Conservation (phyloP, 2,888 invertebrate species). For the Himalopsyche japonica region DNA sequence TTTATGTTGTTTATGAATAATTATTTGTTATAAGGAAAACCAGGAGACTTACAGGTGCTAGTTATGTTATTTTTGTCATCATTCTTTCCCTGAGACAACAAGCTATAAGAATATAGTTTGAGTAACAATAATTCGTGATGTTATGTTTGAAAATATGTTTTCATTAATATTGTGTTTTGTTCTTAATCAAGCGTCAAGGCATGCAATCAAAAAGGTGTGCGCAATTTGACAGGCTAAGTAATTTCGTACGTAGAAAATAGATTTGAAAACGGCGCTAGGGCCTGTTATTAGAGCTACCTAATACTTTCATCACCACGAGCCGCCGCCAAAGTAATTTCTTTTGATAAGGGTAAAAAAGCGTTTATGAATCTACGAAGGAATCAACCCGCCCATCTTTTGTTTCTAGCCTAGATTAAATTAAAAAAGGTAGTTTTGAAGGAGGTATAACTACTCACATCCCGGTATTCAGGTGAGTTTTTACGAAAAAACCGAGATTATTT, state of each 20-base stretch:
- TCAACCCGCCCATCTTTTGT: conserved; percentile 26
- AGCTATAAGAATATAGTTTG: too few species aligned
- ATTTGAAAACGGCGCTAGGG: conserved; percentile 14
- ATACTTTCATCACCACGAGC: conserved; percentile 39
- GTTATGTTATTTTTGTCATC: too few species aligned
- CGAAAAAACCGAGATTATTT: not conserved
- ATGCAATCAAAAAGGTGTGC: not conserved
- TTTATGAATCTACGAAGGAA: conserved; percentile 25
- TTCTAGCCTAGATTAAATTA: conserved; percentile 23
- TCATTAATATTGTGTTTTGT: not conserved
- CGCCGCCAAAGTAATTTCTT: conserved; percentile 36
- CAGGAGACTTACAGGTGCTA: too few species aligned
- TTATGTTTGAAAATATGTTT: too few species aligned
- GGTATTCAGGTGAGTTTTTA: not conserved
- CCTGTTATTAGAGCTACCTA: conserved; percentile 36
- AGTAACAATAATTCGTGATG: too few species aligned
- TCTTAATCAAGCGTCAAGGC: not conserved
- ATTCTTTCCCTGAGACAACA: too few species aligned
- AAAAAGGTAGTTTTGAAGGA: conserved; percentile 15
- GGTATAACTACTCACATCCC: conserved; percentile 9
- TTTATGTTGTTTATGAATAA: too few species aligned
- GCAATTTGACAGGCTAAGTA: conserved; percentile 1
- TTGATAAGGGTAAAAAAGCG: conserved; percentile 39
- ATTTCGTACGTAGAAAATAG: conserved; percentile 14
- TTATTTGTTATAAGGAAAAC: too few species aligned